A percentile compares a stretch with the other conserved stretches of the same genome.
These are phyloP conservation scores for Perizoma affinitatum DNA, from an alignment of 2,888 invertebrate genomes.

Conservation along the genomic window DNA sequence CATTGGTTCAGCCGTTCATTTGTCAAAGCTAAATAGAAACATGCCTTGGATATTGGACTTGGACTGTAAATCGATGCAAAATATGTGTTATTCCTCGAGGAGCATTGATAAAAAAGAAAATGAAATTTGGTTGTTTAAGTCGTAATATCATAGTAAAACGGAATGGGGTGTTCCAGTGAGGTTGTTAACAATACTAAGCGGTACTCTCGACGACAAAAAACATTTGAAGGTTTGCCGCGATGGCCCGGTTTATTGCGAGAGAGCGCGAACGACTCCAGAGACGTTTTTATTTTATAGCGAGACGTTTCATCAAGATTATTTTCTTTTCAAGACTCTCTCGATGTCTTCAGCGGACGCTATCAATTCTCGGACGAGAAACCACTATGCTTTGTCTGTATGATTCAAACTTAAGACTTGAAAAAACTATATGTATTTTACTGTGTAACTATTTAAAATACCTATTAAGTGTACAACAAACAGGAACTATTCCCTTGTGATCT, in stretches of 20 bases:
- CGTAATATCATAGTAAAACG: slow-evolving; percentile 38
- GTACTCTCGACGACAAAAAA: slow-evolving; percentile 61
- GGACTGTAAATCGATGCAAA: slow-evolving; percentile 17
- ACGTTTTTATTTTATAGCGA: slow-evolving; percentile 66
- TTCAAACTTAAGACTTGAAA: too few relatives aligned
- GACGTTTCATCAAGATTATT: slow-evolving; percentile 78
- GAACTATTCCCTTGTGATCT: too few relatives aligned
- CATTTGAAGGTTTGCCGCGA: slow-evolving; percentile 58
- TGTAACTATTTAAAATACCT: too few relatives aligned
- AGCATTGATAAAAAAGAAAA: slow-evolving; percentile 28
- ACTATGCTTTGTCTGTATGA: slow-evolving; percentile 19
- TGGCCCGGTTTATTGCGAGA: slow-evolving; percentile 60
- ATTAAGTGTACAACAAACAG: too few relatives aligned
- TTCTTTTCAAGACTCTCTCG: slow-evolving; percentile 64
- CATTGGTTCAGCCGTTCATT: too few relatives aligned
- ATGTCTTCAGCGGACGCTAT: slow-evolving; percentile 57
- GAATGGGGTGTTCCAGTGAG: slow-evolving; percentile 47
- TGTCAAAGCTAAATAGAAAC: too few relatives aligned
- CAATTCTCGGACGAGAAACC: slow-evolving; percentile 51
- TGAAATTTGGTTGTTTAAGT: slow-evolving; percentile 36
- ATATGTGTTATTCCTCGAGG: slow-evolving; percentile 9
- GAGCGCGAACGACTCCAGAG: slow-evolving; percentile 52
- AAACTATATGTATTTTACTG: too few relatives aligned
- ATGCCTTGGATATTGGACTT: background rate
- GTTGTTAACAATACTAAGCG: slow-evolving; percentile 60